phyloP scores from a whole-genome alignment of 2,797 vertebrate genomes.

The Austrolebias charrua region DNA sequence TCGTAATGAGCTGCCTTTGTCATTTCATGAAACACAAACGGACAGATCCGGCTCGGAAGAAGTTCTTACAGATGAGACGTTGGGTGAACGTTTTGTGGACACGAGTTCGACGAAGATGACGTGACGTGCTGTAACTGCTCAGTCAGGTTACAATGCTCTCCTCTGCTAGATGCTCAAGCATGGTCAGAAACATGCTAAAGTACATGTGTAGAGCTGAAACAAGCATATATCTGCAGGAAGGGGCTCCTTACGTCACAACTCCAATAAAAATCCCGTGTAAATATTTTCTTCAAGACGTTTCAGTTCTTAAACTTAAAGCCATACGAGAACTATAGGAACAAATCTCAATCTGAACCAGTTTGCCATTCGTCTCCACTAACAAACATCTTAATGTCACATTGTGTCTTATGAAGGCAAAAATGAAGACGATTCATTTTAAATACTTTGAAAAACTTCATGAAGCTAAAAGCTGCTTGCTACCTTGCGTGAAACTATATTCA shows the following conservation, averaged over 20 bases:
- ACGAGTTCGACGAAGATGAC: slow-evolving; percentile 3
- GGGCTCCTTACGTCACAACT: slow-evolving; percentile 2
- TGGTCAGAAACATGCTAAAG: slow-evolving; percentile 42
- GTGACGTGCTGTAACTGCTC: slow-evolving; percentile 45
- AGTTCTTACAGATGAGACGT: slow-evolving; percentile 43
- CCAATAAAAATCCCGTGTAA: slow-evolving; percentile 13
- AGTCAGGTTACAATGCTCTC: slow-evolving; percentile 27
- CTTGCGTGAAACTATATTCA: slow-evolving; percentile 54
- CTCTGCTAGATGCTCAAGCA: slow-evolving; percentile 46
- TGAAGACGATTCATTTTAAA: slow-evolving; percentile 19
- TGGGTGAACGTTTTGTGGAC: slow-evolving; percentile 16
- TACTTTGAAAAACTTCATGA: slow-evolving; percentile 17
- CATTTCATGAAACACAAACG: slow-evolving; percentile 59
- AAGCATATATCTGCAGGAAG: slow-evolving; percentile 2
- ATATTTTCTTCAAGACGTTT: slow-evolving; percentile 28
- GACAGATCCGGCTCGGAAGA: slow-evolving; percentile 42
- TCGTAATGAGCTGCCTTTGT: slow-evolving; percentile 76
- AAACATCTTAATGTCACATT: slow-evolving; percentile 49
- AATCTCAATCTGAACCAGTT: slow-evolving; percentile 6
- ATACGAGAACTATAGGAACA: slow-evolving; percentile 4
- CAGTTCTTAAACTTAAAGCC: slow-evolving; percentile 36
- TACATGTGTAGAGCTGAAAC: slow-evolving; percentile 25
- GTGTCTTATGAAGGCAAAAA: slow-evolving; percentile 39
- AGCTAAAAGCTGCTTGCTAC: slow-evolving; percentile 35
- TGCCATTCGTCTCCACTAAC: slow-evolving; percentile 14